Conservation (phyloP, 2,797 vertebrate genomes). For the Silurus aristotelis region DNA sequence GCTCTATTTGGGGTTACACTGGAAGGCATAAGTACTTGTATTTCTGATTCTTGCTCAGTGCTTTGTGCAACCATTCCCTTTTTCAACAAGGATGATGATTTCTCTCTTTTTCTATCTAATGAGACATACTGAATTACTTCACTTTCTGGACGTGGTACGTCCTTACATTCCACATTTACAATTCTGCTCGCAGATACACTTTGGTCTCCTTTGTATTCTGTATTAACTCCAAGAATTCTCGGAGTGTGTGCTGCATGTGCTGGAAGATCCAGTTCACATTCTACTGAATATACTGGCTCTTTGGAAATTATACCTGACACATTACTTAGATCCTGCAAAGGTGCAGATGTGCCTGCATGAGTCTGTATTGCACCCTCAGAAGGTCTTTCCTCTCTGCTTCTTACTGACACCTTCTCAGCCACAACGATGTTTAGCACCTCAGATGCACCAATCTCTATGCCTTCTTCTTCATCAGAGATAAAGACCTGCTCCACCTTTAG, state of each 20-base stretch:
- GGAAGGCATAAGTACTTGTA: not conserved
- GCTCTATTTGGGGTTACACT: constrained; percentile 17
- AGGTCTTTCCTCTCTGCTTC: not conserved
- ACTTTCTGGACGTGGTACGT: not conserved
- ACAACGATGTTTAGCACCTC: constrained; percentile 17
- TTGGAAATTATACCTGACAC: not conserved
- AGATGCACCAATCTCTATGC: constrained; percentile 25
- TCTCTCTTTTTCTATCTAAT: constrained; percentile 3
- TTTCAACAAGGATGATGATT: not conserved
- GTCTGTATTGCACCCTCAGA: not conserved
- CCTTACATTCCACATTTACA: constrained; percentile 4
- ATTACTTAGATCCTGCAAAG: constrained; percentile 4
- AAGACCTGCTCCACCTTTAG: constrained; percentile 70
- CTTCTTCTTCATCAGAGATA: constrained; percentile 44
- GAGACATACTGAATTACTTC: constrained; percentile 23
- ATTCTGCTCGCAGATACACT: not conserved
- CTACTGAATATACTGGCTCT: not conserved
- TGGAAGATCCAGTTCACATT: not conserved
- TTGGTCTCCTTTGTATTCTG: not conserved
- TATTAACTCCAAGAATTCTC: not conserved
- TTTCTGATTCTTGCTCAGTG: constrained; percentile 22
- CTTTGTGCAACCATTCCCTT: not conserved
- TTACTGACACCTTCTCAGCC: not conserved
- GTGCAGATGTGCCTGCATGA: not conserved
- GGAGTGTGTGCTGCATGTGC: not conserved